Evolutionary conservation across 2,888 invertebrate species (phyloP), one percentile per base, ranked within the genome.

Genomic region (Meandrusa payeni): DNA sequence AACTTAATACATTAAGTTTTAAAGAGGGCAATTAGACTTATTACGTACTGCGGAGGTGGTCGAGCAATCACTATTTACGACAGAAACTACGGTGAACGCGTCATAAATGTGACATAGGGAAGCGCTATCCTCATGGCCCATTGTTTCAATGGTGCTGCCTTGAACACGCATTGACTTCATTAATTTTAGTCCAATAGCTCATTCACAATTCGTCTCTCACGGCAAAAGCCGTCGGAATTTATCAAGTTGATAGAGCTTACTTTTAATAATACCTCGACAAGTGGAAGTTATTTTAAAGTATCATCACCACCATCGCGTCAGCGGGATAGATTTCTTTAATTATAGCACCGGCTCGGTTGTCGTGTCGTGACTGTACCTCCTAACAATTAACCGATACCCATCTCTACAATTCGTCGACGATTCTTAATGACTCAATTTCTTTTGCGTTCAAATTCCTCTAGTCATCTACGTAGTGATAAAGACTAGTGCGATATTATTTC

Each of bases 1-100:
- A 81, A 69, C 59, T 69, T 79, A 81, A 81, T 83, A 73, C 69
- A 80, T 79, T 76, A 73, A 71, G 64, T 73, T 81, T 82, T 71
- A 80, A 79, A 75, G 74, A 69, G 43, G 74, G 76, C 82, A 78
- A 85, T 83, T 80, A 81, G 70, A 58, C 65, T 67, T 78, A 81
- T 78, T 77, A 71, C 61, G 63, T 31, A 11, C 23, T 72, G 69
- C 56, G 61, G 64, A 61, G 70, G 70, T 65, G 69, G 71, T 64
- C 45, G 65, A 63, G 67, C 77, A 76, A 83, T 82, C 76, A 73
- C 73, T 77, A 77, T 80, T 81, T 80, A 82, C 75, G 71, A 68
- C 70, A 64, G 71, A 64, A 60, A 65, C 64, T 59, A 62, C 68
- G 62, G 64, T 54, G 69, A 64, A 56, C 74, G 67, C 71, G 75